Evolutionary conservation across 2,888 invertebrate genomes (phyloP), one percentile per base, ranked within the genome.

Genomic region (Nyleta sp.): DNA sequence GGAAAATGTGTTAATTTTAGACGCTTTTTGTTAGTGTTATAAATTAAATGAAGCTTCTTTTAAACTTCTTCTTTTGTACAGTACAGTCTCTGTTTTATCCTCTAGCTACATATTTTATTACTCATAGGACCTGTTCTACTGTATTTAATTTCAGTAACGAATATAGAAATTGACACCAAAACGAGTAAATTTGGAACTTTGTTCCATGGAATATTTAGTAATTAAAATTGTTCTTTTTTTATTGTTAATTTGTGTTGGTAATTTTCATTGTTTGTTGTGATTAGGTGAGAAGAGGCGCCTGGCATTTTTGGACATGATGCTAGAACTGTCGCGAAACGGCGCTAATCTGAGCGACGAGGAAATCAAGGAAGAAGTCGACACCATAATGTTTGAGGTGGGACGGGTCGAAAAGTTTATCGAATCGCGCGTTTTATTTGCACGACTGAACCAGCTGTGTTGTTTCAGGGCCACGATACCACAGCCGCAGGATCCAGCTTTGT

Each of bases 271-370:
- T 17, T 52, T 78, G 77, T 22, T 13, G 46, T 17, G 81, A 85
- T 35, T 71, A 94, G 94, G 92, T 11, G 95, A 95, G 87, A 96
- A 96, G 91, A 95, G 95, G 86, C 94, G 96, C 84, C 92, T 96
- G 59, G 97, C 98, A 53, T 97, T 98, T 91, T 93, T 98, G 83
- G 98, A 98, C 91, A 92, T 97, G 80, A 92, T 98, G 84, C 92
- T 98, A 57, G 96, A 96, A 88, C 94, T 95, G 83, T 93, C 95
- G 71, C 94, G 95, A 80, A 95, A 94, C 73, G 95, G 95, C 7
- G 94, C 92, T 65, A 93, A 93, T 42, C 93, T 96, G 65, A 93
- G 94, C 22, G 96, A 96, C 77, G 93, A 94, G 79, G 96, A 96
- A 91, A 95, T 96, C 82, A 94, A 95, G 84, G 96, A 96, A 87